Conservation (phyloP, 2,888 invertebrate species). For the Dilophus febrilis region DNA sequence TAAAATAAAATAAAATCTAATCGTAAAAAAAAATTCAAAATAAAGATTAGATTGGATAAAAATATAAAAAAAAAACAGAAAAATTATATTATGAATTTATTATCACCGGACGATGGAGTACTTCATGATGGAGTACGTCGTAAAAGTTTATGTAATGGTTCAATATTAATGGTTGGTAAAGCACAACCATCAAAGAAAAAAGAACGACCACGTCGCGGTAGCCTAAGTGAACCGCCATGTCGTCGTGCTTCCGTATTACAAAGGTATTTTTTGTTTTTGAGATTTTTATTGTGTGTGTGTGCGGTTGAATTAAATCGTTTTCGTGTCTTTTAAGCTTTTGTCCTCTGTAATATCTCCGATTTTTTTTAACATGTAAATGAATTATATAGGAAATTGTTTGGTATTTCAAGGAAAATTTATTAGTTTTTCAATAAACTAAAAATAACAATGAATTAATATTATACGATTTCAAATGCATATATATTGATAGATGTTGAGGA, state of each 20-base stretch:
- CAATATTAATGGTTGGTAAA: conserved; percentile 16
- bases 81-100: conserved; percentile 19
- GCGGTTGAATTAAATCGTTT: not conserved
- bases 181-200: conserved; percentile 18
- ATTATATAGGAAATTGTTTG: not conserved
- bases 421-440: too few species aligned
- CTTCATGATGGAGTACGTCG: conserved; percentile 20
- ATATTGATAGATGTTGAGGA: too few species aligned
- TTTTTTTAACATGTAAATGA: not conserved
- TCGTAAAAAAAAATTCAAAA: too few species aligned
- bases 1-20: too few species aligned
- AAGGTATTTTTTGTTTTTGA: conserved; percentile 21
- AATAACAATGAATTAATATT: too few species aligned
- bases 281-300: not conserved
- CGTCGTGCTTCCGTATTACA: conserved; percentile 31
- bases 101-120: conserved; percentile 23
- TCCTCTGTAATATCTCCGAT: not conserved
- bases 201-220: conserved; percentile 21
- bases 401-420: not conserved
- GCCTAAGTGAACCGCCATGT: conserved; percentile 23
- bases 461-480: too few species aligned
- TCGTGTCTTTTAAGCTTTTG: not conserved
- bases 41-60: too few species aligned
- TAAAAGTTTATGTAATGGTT: conserved; percentile 25
- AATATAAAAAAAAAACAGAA: not conserved